phyloP scores from a whole-genome alignment of 1,140 invertebrate genomes.

The Diachasma alloeum region DNA sequence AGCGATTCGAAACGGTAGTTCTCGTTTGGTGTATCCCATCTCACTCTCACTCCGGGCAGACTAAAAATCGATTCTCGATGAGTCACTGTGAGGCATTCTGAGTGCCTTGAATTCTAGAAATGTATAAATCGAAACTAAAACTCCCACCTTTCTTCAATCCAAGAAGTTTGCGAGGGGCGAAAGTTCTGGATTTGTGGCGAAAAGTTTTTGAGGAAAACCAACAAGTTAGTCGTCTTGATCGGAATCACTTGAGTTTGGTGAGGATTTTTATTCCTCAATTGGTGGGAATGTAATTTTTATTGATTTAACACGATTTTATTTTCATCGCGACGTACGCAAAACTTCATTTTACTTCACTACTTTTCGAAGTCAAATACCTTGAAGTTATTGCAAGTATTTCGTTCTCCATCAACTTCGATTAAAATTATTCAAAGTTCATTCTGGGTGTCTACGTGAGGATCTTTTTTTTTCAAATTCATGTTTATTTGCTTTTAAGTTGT shows the following conservation, averaged over 20 bases:
- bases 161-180: neutral
- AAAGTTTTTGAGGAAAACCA: slow-evolving; percentile 17
- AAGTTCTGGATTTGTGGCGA: neutral
- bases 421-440: no score
- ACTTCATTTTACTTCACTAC: no score
- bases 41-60: neutral
- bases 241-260: neutral
- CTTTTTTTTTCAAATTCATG: no score
- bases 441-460: no score
- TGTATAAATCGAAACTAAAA: slow-evolving; percentile 11
- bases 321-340: no score
- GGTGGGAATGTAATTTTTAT: neutral
- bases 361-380: no score
- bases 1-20: slow-evolving; percentile 29
- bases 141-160: neutral
- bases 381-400: no score
- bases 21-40: neutral
- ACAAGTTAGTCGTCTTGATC: slow-evolving; percentile 2
- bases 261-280: neutral
- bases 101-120: neutral
- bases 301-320: neutral
- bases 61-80: slow-evolving; percentile 25
- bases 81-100: slow-evolving; percentile 9
- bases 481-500: no score
- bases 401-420: no score